Percentiles rank a stretch among this genome's conserved stretches.
Conservation (phyloP, 1,140 invertebrate genomes). For the Matsumurasca onukii region DNA sequence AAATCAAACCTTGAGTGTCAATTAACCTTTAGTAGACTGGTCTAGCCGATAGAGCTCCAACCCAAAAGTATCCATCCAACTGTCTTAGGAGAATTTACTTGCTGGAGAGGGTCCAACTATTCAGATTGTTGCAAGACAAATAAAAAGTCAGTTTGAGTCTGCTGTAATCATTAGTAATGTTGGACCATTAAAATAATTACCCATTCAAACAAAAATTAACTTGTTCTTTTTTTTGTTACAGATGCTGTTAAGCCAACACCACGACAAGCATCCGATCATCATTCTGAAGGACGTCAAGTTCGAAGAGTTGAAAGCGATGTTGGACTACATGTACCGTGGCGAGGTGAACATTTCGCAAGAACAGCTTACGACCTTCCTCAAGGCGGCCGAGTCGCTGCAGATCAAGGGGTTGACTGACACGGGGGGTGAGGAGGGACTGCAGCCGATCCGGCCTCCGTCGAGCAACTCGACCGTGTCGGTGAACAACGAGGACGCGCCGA, state of each 20-base stretch:
- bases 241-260: slow-evolving; percentile 80
- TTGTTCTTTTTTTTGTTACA: too few relatives aligned
- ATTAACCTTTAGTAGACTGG: too few relatives aligned
- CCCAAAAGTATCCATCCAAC: too few relatives aligned
- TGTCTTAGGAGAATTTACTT: too few relatives aligned
- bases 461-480: slow-evolving; percentile 5
- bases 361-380: slow-evolving; percentile 83
- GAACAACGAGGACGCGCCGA: not conserved
- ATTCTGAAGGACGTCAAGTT: slow-evolving; percentile 91
- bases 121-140: too few relatives aligned
- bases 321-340: slow-evolving; percentile 93
- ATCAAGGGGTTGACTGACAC: slow-evolving; percentile 86
- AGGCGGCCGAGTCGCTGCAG: slow-evolving; percentile 87
- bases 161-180: too few relatives aligned
- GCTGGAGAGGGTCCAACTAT: too few relatives aligned
- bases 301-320: slow-evolving; percentile 86
- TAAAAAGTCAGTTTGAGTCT: too few relatives aligned
- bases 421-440: slow-evolving; percentile 48
- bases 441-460: not conserved
- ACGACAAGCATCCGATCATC: slow-evolving; percentile 88
- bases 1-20: too few relatives aligned
- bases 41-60: too few relatives aligned
- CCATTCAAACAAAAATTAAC: too few relatives aligned
- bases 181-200: too few relatives aligned
- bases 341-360: slow-evolving; percentile 93